Base-by-base conservation (phyloP, 2,797 vertebrate genomes). In the Danio aesculapii region DNA sequence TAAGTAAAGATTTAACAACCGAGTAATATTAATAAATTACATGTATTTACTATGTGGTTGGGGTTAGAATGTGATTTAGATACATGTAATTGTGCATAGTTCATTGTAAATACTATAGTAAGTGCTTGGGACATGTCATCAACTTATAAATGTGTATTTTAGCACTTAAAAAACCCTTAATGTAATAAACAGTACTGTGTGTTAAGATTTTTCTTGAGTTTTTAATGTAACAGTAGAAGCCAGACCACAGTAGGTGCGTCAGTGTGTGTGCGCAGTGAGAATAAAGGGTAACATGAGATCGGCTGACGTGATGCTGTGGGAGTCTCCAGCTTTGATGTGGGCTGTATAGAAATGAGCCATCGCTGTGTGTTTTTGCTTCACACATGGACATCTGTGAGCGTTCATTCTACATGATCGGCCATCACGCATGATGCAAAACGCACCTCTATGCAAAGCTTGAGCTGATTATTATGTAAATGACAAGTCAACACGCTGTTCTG, bases 291-390 rank as follows among this genome's bases (percentile, higher is more conserved):
- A 74, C 55, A n/a, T 21, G 59, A 73, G 50, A 47, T n/a, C 14
- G 47, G 70, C 6, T 74, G 59, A 66, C 68, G 61, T 79, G 69
- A 52, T 69, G 75, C 16, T 69, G n/a, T 49, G 14, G 39, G 50
- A 53, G 43, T 69, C 50, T 2, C 44, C 47, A 62, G 49, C 47
- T 70, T 59, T 75, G 61, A 39, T 16, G 39, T 75, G 69, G 63
- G 66, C 39, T 74, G 39, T 5, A 68, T 68, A 83, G 69, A 73
- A 30, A 53, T 68, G 63, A 5, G 69, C 21, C 75, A 86, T 13
- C 66, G 50, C n/a, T 52, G 69, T 50, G 14, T 30, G n/a, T n/a
- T n/a, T 59, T 59, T 69, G 52, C 50, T 39, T 30, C n/a, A n/a
- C 55, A 49, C 73, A 46, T 81, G 72, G 59, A 62, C 75, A 70